Base-by-base conservation (phyloP, 2,888 invertebrate species). In the Chloroclystis v-ata region DNA sequence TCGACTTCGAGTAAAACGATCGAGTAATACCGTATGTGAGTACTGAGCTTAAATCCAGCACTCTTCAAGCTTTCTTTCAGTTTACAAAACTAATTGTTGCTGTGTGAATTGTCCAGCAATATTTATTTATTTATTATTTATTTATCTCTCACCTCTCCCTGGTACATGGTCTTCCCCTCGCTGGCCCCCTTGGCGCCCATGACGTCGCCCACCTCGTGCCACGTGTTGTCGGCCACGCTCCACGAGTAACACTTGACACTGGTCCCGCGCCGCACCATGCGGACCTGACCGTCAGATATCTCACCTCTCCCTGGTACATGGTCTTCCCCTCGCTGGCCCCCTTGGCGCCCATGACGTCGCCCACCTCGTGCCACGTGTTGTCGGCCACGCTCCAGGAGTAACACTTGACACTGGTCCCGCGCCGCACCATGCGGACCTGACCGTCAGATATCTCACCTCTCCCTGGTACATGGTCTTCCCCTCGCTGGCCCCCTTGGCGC, bases 201-300 rank as follows among this genome's bases (percentile, higher is more conserved):
- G 2, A 98, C 96, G 71, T 97, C 96, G 0, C 98, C 98, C 10
- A 98, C 87, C 73, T 95, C 93, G 49, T 91, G 91, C 98, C 98
- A 98, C 29, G 91, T 89, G 39, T 88, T 80, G 30, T 84, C 89
- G 26, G 81, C 89, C 43, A 79, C 89, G 49, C 90, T 92, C 95
- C 95, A 96, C 0, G 90, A 91, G 73, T 97, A 96, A 37, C 95
- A 95, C 60, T 93, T 91, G 0, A 96, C 94, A 43, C 89, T 90
- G 0, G 90, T 89, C 4, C 93, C 93, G 0, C 89, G 78, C 0
- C 94, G 90, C 0, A 98, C 90, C 88, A 98, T 91, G 72, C 93
- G 93, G 1, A 94, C 95, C 74, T 97, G 95, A 0, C 97, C 97
- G 47, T 96, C 94, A 1, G 86, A 30, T 14, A 10, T 5, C 32